Percentiles rank a stretch among this genome's conserved stretches.
Conservation (phyloP, 2,797 vertebrate species). For the Gymnocypris eckloni region DNA sequence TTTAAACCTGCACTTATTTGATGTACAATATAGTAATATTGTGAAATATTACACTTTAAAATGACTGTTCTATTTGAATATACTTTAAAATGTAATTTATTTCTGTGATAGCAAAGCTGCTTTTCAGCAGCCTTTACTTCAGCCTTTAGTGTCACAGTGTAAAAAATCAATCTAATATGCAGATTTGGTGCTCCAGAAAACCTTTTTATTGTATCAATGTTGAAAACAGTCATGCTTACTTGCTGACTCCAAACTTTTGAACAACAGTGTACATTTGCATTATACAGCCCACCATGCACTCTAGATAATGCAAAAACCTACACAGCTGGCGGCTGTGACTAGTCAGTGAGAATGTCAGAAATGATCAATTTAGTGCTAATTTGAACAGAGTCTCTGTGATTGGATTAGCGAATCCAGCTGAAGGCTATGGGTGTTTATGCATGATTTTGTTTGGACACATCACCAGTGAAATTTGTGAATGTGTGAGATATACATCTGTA, state of each 20-base stretch:
- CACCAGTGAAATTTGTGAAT: not conserved
- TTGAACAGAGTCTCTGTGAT: not conserved
- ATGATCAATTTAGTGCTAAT: not conserved
- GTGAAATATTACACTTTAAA: not conserved
- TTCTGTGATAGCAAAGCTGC: not conserved
- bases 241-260: not conserved
- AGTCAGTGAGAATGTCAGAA: conserved; percentile 4
- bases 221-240: not conserved
- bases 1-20: not conserved
- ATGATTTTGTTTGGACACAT: not conserved
- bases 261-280: not conserved
- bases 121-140: not conserved
- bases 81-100: not conserved
- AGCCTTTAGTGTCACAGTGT: not conserved
- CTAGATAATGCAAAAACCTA: not conserved
- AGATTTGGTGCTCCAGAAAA: not conserved
- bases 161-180: not conserved
- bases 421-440: not conserved
- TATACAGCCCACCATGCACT: not conserved
- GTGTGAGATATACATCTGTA: conserved; percentile 8
- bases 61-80: not conserved
- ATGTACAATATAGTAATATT: not conserved
- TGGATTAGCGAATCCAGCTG: not conserved
- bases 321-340: not conserved
- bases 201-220: not conserved